Percentiles rank a stretch among this genome's conserved stretches.
These are phyloP conservation scores for Drosophila birchii DNA, from an alignment of 2,888 invertebrate genomes.

Conservation along the genomic window DNA sequence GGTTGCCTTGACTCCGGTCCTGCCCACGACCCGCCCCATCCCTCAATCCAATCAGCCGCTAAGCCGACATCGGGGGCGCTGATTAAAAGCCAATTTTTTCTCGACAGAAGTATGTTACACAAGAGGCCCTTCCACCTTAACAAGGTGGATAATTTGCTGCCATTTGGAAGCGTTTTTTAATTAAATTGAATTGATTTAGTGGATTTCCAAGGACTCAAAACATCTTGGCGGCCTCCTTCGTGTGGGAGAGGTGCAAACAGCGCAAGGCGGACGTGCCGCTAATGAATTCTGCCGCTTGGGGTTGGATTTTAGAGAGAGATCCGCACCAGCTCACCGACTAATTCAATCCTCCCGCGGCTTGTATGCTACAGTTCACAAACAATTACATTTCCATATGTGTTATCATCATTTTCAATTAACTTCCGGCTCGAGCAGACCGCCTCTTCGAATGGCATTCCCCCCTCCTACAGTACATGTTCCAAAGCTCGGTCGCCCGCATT, in stretches of 20 bases:
- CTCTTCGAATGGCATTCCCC: neutral
- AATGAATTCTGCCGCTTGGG: conserved; percentile 54
- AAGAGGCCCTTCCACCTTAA: conserved; percentile 59
- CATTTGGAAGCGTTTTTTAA: conserved; percentile 52
- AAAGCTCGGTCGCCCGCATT: conserved; percentile 20
- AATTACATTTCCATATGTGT: conserved; percentile 60
- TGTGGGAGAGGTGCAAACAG: conserved; percentile 49
- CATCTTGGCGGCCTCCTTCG: conserved; percentile 12
- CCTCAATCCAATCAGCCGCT: conserved; percentile 74
- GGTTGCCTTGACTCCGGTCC: conserved; percentile 62
- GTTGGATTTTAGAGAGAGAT: conserved; percentile 16
- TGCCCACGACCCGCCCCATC: conserved; percentile 3
- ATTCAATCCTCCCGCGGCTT: conserved; percentile 24
- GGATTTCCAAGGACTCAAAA: conserved; percentile 38
- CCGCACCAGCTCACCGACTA: neutral
- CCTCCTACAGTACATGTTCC: neutral
- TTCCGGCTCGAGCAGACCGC: conserved; percentile 41
- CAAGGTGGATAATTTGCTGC: conserved; percentile 56
- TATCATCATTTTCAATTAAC: conserved; percentile 63
- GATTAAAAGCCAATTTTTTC: conserved; percentile 65
- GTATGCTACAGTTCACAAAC: conserved; percentile 39
- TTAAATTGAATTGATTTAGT: conserved; percentile 76
- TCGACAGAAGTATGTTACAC: conserved; percentile 51
- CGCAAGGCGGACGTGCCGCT: conserved; percentile 52
- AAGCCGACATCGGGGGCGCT: conserved; percentile 62